Evolutionary conservation across 1,140 invertebrate species (phyloP).

Genomic region (Coptotermes formosanus): DNA sequence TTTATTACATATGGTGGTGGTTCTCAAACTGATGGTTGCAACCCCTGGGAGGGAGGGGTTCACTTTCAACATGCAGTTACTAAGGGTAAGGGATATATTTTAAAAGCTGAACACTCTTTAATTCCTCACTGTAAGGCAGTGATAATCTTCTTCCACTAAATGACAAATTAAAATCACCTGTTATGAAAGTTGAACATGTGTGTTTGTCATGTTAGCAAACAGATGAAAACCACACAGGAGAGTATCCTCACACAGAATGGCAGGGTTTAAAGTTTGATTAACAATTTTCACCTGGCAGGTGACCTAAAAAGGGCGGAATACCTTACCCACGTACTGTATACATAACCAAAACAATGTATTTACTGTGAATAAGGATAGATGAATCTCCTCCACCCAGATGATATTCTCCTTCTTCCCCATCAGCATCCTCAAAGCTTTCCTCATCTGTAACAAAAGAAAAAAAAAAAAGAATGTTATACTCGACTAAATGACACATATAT

Average conservation of each 20-base stretch:
- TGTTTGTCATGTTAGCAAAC: too few relatives aligned
- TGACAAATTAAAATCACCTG: too few relatives aligned
- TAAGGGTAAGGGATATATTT: too few relatives aligned
- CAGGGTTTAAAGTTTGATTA: not conserved
- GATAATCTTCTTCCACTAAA: too few relatives aligned
- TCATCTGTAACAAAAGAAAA: conserved; percentile 9
- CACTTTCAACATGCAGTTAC: not conserved
- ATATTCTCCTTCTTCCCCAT: conserved; percentile 52
- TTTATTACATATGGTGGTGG: not conserved
- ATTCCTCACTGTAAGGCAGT: too few relatives aligned
- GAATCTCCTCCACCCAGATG: conserved; percentile 45
- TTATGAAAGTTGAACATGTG: too few relatives aligned
- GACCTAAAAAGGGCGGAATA: conserved; percentile 20
- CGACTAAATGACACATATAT: not conserved
- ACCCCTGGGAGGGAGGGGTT: not conserved
- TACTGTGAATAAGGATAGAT: conserved; percentile 44
- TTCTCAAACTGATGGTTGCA: not conserved
- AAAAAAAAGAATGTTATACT: too few relatives aligned
- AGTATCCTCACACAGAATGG: not conserved
- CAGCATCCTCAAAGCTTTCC: conserved; percentile 47
- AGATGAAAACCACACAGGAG: not conserved
- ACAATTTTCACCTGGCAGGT: not conserved
- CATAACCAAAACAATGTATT: not conserved
- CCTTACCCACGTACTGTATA: conserved; percentile 24
- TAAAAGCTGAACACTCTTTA: not conserved